Evolutionary conservation across 2,797 vertebrate species (phyloP).

Genomic region (Microcaecilia unicolor): DNA sequence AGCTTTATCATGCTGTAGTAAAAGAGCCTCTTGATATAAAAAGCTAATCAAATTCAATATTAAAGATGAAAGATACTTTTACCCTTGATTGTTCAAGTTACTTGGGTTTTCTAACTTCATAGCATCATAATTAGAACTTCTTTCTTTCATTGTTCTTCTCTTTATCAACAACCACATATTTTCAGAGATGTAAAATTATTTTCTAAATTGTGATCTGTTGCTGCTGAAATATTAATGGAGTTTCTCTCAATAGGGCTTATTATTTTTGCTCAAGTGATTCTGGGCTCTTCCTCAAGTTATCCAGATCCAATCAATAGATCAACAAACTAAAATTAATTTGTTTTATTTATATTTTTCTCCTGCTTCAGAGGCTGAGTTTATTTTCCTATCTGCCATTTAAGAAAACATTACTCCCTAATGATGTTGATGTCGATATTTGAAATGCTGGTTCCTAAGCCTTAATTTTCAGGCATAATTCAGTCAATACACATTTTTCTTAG

Average conservation of each 20-base stretch:
- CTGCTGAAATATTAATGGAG: not conserved
- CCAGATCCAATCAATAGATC: constrained; percentile 13
- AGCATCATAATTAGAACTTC: too few relatives aligned
- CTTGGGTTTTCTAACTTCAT: too few relatives aligned
- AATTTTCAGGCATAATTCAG: not conserved
- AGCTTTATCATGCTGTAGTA: too few relatives aligned
- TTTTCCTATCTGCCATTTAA: constrained; percentile 8
- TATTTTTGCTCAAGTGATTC: constrained; percentile 12
- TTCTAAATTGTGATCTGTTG: not conserved
- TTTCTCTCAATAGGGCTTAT: not conserved
- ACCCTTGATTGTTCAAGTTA: too few relatives aligned
- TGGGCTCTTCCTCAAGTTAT: constrained; percentile 13
- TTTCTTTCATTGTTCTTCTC: too few relatives aligned
- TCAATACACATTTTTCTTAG: not conserved
- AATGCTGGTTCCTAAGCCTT: not conserved
- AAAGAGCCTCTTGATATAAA: too few relatives aligned
- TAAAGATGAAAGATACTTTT: too few relatives aligned
- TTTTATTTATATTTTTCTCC: constrained; percentile 4
- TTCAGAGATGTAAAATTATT: not conserved
- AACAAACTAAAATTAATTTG: not conserved
- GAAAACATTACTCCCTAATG: not conserved
- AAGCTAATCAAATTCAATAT: too few relatives aligned
- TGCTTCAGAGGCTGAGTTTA: constrained; percentile 13
- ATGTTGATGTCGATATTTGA: constrained; percentile 10
- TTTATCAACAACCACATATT: not conserved